Conservation (phyloP, 2,113 vertebrate species). For the Aspiorhynchus laticeps region DNA sequence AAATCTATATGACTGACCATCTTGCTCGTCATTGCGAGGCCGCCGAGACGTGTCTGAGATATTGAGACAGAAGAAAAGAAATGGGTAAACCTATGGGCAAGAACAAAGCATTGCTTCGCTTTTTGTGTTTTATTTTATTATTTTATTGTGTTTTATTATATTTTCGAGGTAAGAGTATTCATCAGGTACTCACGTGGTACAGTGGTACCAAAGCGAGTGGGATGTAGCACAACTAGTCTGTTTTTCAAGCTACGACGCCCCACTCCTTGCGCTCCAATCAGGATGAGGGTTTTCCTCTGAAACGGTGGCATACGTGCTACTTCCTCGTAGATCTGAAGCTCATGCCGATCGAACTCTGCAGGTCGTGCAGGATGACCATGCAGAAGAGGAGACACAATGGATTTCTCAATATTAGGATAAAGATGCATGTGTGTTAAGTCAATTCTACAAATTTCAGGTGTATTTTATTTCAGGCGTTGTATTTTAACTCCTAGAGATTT, state of each 20-base stretch:
- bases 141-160: no score
- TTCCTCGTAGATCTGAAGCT: conserved; percentile 98
- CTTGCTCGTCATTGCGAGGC: conserved; percentile 90
- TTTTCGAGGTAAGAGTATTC: background rate
- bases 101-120: no score
- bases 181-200: conserved; percentile 87
- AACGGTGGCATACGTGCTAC: conserved; percentile 97
- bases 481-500: no score
- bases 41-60: conserved; percentile 89
- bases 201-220: conserved; percentile 90
- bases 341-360: conserved; percentile 95
- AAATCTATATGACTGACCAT: conserved; percentile 92
- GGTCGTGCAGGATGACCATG: no score
- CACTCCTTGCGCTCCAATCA: conserved; percentile 97
- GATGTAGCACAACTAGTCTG: conserved; percentile 90
- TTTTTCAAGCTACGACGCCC: conserved; percentile 97
- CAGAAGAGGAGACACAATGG: no score
- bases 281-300: conserved; percentile 94
- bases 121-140: no score
- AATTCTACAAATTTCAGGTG: no score
- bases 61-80: background rate
- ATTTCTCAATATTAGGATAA: conserved; percentile 17
- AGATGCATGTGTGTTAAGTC: background rate
- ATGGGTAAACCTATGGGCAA: background rate
- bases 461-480: no score